Evolutionary conservation across 2,113 vertebrate species (phyloP).

Genomic region (Podarcis cretensis): DNA sequence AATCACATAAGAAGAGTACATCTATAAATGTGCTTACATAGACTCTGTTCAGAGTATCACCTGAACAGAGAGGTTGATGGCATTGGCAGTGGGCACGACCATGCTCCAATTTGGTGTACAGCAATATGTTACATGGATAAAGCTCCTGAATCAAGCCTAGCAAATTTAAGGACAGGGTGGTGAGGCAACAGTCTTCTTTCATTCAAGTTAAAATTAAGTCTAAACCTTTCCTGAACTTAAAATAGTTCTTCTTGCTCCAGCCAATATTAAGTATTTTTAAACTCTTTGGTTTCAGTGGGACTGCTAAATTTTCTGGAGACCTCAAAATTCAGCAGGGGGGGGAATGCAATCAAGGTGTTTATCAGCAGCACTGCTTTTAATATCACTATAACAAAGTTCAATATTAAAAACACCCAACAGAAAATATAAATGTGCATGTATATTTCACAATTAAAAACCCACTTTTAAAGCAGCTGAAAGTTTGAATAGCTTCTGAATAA

Average conservation of each 20-base stretch:
- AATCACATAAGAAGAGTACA: neutral
- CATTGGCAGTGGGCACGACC: neutral
- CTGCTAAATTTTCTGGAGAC: neutral
- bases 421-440: too few species aligned
- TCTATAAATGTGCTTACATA: neutral
- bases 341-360: too few species aligned
- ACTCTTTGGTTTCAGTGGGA: neutral
- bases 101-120: too few species aligned
- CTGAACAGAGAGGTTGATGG: neutral
- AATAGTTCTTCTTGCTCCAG: neutral
- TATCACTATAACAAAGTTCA: too few species aligned
- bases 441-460: too few species aligned
- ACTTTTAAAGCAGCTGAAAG: too few species aligned
- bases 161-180: neutral
- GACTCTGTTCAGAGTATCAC: neutral
- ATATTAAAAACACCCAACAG: too few species aligned
- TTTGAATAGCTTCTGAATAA: too few species aligned
- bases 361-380: too few species aligned
- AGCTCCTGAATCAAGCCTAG: too few species aligned
- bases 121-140: too few species aligned
- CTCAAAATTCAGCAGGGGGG: too few species aligned
- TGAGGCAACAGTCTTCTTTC: neutral
- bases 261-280: neutral
- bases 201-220: neutral
- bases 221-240: slow-evolving; percentile 10